A percentile compares a stretch with the other conserved stretches of the same genome.
These are phyloP conservation scores for Ramazzottius varieornatus DNA, from an alignment of 2,888 invertebrate species.

Conservation along the genomic window DNA sequence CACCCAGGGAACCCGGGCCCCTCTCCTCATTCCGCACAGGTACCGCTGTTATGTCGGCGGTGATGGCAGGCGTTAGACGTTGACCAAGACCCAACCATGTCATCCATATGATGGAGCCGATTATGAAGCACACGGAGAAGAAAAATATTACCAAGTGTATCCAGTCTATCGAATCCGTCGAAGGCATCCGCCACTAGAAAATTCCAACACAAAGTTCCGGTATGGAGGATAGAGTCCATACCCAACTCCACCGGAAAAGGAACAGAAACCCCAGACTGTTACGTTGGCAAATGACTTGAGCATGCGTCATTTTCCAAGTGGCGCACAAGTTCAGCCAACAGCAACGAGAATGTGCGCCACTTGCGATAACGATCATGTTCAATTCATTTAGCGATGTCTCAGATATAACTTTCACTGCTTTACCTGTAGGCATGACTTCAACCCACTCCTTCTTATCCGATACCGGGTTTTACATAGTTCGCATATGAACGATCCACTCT, in stretches of 20 bases:
- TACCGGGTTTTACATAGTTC: background rate
- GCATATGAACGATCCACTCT: background rate
- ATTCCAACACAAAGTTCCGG: too few species aligned
- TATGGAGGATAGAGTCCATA: too few species aligned
- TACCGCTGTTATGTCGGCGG: background rate
- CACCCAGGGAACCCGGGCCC: background rate
- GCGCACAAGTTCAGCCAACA: too few species aligned
- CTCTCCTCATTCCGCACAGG: background rate
- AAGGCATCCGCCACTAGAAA: background rate
- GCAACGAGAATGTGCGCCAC: too few species aligned
- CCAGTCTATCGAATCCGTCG: slow-evolving; percentile 3
- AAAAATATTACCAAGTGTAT: background rate
- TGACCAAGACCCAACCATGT: background rate
- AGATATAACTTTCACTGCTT: too few species aligned
- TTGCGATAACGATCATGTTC: too few species aligned
- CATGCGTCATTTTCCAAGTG: too few species aligned
- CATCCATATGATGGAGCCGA: slow-evolving; percentile 4
- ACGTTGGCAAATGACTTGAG: too few species aligned
- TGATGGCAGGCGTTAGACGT: background rate
- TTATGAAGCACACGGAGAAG: slow-evolving; percentile 1
- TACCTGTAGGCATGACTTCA: too few species aligned
- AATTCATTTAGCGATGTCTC: too few species aligned
- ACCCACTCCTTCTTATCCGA: background rate
- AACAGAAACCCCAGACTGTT: too few species aligned
- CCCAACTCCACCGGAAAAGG: too few species aligned